phyloP scores from a whole-genome alignment of 2,888 invertebrate genomes.

The Erebia aethiops region DNA sequence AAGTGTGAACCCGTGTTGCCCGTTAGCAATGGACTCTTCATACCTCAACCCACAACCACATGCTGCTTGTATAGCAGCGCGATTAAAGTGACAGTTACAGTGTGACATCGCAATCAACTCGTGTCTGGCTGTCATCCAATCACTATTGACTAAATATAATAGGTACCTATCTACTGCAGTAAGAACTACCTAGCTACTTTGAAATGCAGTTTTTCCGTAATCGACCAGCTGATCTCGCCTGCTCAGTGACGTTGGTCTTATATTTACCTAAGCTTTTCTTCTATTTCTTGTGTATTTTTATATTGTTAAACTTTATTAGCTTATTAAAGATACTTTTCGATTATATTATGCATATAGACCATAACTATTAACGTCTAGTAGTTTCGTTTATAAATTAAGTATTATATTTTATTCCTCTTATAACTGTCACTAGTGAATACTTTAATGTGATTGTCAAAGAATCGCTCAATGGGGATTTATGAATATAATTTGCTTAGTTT shows the following conservation, averaged over 20 bases:
- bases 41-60: not conserved
- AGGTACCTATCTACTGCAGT: no score
- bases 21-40: not conserved
- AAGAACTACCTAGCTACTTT: no score
- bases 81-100: no score
- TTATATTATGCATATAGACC: constrained; percentile 6
- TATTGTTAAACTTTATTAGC: constrained; percentile 20
- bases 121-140: no score
- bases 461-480: constrained; percentile 42
- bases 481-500: constrained; percentile 36
- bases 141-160: no score
- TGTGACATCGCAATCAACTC: no score
- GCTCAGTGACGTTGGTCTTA: constrained; percentile 2
- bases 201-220: no score
- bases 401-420: constrained; percentile 38
- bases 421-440: constrained; percentile 18
- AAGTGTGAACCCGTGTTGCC: not conserved
- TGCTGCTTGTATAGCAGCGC: no score
- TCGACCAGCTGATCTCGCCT: not conserved
- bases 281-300: constrained; percentile 20
- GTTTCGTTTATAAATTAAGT: constrained; percentile 35
- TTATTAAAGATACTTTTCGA: constrained; percentile 16
- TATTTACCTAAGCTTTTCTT: constrained; percentile 8
- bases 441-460: constrained; percentile 34
- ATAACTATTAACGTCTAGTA: constrained; percentile 30